Evolutionary conservation across 2,888 invertebrate genomes (phyloP).

Genomic region (Lochmaea crataegi): DNA sequence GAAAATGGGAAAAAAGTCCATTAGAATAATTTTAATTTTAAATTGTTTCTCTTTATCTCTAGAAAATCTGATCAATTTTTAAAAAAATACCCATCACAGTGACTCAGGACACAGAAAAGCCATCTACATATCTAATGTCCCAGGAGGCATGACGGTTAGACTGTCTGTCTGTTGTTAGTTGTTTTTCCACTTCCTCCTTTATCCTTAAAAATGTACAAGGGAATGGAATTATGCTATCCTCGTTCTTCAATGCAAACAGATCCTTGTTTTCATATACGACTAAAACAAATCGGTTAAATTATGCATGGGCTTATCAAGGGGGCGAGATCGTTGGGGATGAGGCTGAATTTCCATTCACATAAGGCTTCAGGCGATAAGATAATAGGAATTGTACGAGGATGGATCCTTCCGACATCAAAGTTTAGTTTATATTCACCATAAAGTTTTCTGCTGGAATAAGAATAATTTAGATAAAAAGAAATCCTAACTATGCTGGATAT

Average conservation of each 20-base stretch:
- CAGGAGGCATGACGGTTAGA: constrained; percentile 52
- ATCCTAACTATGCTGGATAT: no score
- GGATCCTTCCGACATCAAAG: background rate
- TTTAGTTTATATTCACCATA: no score
- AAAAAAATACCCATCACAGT: constrained; percentile 31
- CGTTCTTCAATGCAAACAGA: constrained; percentile 37
- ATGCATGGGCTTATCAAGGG: constrained; percentile 35
- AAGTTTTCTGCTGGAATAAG: no score
- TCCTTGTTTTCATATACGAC: constrained; percentile 40
- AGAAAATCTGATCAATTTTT: background rate
- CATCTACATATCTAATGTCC: constrained; percentile 65
- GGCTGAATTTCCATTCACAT: constrained; percentile 30
- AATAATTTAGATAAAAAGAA: no score
- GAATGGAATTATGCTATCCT: constrained; percentile 23
- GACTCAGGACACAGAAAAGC: constrained; percentile 60
- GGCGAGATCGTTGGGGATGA: constrained; percentile 20
- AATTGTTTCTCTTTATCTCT: background rate
- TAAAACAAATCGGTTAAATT: constrained; percentile 42
- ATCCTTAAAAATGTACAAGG: constrained; percentile 30
- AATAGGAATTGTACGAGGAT: constrained; percentile 7
- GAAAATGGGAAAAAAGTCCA: background rate
- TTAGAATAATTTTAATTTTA: background rate
- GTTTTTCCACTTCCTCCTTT: constrained; percentile 39
- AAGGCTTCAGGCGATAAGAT: constrained; percentile 22
- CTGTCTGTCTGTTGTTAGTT: constrained; percentile 29